Evolutionary conservation across 1,140 invertebrate species (phyloP).

Genomic region (Drosophila parvula): DNA sequence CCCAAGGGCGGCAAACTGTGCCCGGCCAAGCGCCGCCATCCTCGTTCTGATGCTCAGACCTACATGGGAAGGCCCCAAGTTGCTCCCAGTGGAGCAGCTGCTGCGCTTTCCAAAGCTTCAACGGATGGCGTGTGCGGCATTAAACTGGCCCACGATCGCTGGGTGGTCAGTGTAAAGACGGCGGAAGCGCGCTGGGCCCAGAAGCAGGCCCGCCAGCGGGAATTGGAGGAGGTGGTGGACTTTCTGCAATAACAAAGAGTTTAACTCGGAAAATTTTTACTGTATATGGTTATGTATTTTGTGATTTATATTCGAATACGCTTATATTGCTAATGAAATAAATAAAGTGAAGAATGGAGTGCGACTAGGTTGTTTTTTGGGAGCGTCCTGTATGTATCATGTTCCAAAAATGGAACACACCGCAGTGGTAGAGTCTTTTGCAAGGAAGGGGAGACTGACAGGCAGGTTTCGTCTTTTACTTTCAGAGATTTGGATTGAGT

Average conservation of each 20-base stretch:
- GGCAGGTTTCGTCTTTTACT: background rate
- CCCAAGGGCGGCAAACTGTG: slow-evolving; percentile 86
- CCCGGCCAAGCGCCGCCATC: slow-evolving; percentile 73
- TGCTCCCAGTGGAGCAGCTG: background rate
- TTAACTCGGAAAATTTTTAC: slow-evolving; percentile 8
- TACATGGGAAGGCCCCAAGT: slow-evolving; percentile 57
- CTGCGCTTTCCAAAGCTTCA: background rate
- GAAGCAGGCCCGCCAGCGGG: slow-evolving; percentile 89
- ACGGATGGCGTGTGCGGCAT: slow-evolving; percentile 85
- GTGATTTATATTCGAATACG: slow-evolving; percentile 73
- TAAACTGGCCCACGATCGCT: slow-evolving; percentile 90
- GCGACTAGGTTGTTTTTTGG: slow-evolving; percentile 49
- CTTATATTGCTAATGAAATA: slow-evolving; percentile 74
- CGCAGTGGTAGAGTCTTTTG: slow-evolving; percentile 14
- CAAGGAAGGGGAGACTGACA: background rate
- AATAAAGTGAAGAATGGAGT: slow-evolving; percentile 57
- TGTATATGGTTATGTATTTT: slow-evolving; percentile 56
- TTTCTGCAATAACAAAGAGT: slow-evolving; percentile 85
- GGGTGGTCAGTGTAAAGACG: slow-evolving; percentile 89
- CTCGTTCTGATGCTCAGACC: slow-evolving; percentile 75
- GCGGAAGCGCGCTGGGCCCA: slow-evolving; percentile 92
- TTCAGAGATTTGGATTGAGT: background rate
- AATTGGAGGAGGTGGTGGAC: slow-evolving; percentile 90
- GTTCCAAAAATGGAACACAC: background rate
- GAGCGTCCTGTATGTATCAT: slow-evolving; percentile 3